These are phyloP conservation scores for Andrena trimmerana DNA, from an alignment of 2,888 invertebrate genomes.

Conservation along the genomic window DNA sequence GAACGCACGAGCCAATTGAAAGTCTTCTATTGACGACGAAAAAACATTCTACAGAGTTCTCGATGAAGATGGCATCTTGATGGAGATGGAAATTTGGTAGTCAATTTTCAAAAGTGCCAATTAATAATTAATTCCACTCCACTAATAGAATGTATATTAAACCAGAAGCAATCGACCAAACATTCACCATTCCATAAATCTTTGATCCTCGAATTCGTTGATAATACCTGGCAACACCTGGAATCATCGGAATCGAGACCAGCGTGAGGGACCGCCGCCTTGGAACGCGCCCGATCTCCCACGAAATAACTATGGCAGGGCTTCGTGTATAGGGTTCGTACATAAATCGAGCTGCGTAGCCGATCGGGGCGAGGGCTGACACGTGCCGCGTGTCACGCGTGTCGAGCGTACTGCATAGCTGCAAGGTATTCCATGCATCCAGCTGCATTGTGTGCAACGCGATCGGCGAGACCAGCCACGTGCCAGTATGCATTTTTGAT, in stretches of 20 bases:
- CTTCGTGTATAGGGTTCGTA: conserved; percentile 11
- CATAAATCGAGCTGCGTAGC: conserved; percentile 24
- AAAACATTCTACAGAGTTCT: background rate
- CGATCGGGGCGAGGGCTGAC: conserved; percentile 40
- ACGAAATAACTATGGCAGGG: conserved; percentile 28
- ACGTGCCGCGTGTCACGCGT: conserved; percentile 63
- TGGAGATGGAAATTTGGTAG: too few species aligned
- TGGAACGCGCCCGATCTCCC: conserved; percentile 27
- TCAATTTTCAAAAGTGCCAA: too few species aligned
- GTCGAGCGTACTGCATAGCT: conserved; percentile 51
- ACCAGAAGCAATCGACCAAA: too few species aligned
- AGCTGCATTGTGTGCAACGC: conserved; percentile 52
- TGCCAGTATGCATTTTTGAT: conserved; percentile 68
- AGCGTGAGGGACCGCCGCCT: conserved; percentile 12
- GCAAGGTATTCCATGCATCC: conserved; percentile 61
- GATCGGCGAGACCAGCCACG: conserved; percentile 63
- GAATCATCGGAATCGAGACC: conserved; percentile 9
- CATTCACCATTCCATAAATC: background rate
- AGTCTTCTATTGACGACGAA: background rate
- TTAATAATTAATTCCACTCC: too few species aligned
- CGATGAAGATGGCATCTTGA: too few species aligned
- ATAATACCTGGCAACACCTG: too few species aligned
- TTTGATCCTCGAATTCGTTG: background rate
- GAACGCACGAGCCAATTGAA: background rate
- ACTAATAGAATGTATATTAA: too few species aligned